A percentile compares a stretch with the other conserved stretches of the same genome.
Evolutionary conservation across 2,888 invertebrate genomes (phyloP).

Genomic region (Ceratothoa steindachneri): DNA sequence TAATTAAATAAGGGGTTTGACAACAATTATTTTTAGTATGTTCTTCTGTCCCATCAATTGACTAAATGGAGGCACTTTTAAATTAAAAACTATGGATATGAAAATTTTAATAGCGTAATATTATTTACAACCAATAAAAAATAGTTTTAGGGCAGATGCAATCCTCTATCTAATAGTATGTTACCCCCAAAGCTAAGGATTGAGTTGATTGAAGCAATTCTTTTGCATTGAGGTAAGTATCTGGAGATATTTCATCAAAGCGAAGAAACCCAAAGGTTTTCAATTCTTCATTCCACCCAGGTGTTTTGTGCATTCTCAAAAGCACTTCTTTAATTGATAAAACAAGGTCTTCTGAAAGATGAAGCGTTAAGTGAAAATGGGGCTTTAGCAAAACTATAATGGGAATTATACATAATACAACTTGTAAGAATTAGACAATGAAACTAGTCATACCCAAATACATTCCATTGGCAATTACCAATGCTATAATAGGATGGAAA

Average conservation of each 20-base stretch:
- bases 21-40: too few relatives aligned
- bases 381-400: too few relatives aligned
- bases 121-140: not conserved
- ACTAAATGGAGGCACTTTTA: too few relatives aligned
- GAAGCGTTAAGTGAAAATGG: not conserved
- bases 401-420: too few relatives aligned
- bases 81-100: too few relatives aligned
- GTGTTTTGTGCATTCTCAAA: slow-evolving; percentile 53
- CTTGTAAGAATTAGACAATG: too few relatives aligned
- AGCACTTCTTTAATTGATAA: slow-evolving; percentile 55
- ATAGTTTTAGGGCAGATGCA: not conserved
- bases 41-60: too few relatives aligned
- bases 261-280: slow-evolving; percentile 58
- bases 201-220: slow-evolving; percentile 29
- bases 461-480: too few relatives aligned
- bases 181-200: slow-evolving; percentile 26
- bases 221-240: slow-evolving; percentile 25
- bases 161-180: slow-evolving; percentile 20
- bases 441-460: too few relatives aligned
- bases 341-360: slow-evolving; percentile 56
- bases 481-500: too few relatives aligned
- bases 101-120: too few relatives aligned
- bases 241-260: slow-evolving; percentile 51
- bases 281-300: slow-evolving; percentile 54
- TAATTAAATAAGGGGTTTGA: too few relatives aligned